Base-by-base conservation (phyloP, 2,113 vertebrate species). In the Chelonoidis abingdonii region DNA sequence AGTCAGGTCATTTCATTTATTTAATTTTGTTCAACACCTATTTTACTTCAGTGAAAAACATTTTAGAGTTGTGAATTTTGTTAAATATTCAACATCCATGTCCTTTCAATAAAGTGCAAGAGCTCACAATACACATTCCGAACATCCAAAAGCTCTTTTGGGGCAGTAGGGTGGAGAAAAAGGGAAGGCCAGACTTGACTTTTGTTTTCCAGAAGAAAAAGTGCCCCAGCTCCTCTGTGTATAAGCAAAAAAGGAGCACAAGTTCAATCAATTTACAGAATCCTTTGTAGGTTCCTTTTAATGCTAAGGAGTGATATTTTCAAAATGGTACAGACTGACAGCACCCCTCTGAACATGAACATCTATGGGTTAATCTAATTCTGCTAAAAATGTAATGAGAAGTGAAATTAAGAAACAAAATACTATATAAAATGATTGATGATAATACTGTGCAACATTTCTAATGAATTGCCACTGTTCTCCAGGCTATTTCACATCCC, bases 281-380 rank as follows among this genome's bases (percentile, higher is more conserved):
- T 19, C 29, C 88, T 49, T 31, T 54, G 87, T 85, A 95, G 80
- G 41, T 84, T 72, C 75, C 35, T 72, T 72, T 88, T 83, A 56
- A 54, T 35, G 22, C 75, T 27, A 4, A 53, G 49, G 16, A 54
- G 47, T 11, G 47, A 41, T 54, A 80, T 90, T 56, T 83, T 86
- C 59, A 50, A 50, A 3, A 84, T 10, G 52, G 16, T 1, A 2
- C 27, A 65, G 7, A 52, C 2, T 91, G 54, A 83, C 81, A 90
- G 81, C 13, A 91, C 27, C 5, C 10, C 16, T 13, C 22, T 41
- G 54, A 95, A 75, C 2, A 53, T 3, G 57, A 12, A 80, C 2
- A 22, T 81, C 62, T 8, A 80, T 22, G 49, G 35, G 27, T 22
- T 31, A 75, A 84, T 1, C 8, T 14, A 69, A 62, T 50, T 29